Conservation (phyloP, 2,797 vertebrate species). For the Furcifer pardalis region DNA sequence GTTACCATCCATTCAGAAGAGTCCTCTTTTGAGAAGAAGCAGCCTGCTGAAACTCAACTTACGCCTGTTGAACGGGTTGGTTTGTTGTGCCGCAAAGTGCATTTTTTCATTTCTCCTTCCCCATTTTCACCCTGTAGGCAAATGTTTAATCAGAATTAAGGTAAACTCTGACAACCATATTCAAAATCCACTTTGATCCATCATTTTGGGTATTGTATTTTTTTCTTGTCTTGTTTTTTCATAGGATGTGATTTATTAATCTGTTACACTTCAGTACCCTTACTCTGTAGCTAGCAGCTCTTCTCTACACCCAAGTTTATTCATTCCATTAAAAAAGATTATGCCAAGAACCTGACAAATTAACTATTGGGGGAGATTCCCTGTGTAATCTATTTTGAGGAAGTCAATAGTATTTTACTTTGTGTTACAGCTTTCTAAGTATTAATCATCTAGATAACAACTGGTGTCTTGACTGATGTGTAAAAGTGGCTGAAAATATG, state of each 20-base stretch:
- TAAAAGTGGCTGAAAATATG: background rate
- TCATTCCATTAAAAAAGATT: background rate
- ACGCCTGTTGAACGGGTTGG: constrained; percentile 26
- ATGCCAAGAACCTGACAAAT: background rate
- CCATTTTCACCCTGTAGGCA: background rate
- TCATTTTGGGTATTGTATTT: background rate
- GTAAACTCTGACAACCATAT: background rate
- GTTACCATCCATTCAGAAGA: constrained; percentile 11
- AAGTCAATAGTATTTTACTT: background rate
- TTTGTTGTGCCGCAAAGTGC: background rate
- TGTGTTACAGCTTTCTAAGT: background rate
- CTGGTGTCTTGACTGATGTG: background rate
- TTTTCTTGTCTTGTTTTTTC: background rate
- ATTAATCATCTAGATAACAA: background rate
- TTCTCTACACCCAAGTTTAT: background rate
- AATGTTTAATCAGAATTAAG: background rate
- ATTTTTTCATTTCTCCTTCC: constrained; percentile 1
- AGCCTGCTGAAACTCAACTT: constrained; percentile 12
- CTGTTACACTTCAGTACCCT: background rate
- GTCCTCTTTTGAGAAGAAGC: background rate
- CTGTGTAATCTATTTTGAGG: background rate
- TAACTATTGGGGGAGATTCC: background rate
- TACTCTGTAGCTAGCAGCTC: background rate
- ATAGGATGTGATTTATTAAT: background rate
- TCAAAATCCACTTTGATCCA: background rate